A percentile compares a stretch with the other conserved stretches of the same genome.
Conservation (phyloP, 2,888 invertebrate species). For the Mythimna lalbum region DNA sequence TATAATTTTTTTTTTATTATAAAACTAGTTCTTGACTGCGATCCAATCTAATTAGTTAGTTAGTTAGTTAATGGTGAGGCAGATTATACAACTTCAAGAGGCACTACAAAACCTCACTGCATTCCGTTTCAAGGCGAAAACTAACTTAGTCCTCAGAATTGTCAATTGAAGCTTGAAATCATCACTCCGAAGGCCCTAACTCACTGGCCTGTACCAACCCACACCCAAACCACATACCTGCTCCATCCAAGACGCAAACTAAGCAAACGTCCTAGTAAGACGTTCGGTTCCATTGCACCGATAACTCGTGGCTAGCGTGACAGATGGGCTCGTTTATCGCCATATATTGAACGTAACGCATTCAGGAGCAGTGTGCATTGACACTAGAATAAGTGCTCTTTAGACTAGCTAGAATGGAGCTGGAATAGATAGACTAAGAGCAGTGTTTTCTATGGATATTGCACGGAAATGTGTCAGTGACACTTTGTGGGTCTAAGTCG, state of each 20-base stretch:
- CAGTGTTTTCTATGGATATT: background rate
- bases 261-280: conserved; percentile 31
- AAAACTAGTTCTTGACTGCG: no score
- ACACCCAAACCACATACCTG: conserved; percentile 2
- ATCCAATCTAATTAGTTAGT: no score
- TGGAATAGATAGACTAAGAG: background rate
- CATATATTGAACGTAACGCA: conserved; percentile 53
- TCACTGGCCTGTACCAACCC: background rate
- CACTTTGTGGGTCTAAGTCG: no score
- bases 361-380: conserved; percentile 46
- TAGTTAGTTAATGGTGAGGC: no score
- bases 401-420: conserved; percentile 13
- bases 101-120: no score
- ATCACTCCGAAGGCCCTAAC: background rate
- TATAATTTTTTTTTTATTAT: no score
- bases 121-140: background rate
- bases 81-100: no score
- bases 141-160: background rate
- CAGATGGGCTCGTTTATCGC: conserved; percentile 51
- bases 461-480: no score
- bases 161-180: background rate
- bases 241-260: background rate
- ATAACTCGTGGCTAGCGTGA: conserved; percentile 52
- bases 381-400: conserved; percentile 48
- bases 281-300: conserved; percentile 38